Evolutionary conservation across 2,797 vertebrate genomes (phyloP), one percentile per base, ranked within the genome.

Genomic region (Sebastes vulpes): DNA sequence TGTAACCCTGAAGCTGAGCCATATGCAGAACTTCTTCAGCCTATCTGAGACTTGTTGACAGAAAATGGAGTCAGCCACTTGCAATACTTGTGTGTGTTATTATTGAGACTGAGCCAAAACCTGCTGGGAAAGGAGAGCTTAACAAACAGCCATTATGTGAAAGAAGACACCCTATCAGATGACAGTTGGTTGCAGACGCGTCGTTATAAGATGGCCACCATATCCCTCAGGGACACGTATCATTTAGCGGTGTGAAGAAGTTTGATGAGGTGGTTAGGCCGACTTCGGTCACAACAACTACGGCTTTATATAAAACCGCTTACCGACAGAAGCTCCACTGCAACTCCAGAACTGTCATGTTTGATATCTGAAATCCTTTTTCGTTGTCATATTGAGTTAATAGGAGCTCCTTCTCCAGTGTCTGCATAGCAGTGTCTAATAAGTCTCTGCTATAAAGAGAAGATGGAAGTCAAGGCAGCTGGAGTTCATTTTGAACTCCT

Each of bases 11-110:
- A 95, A 95, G 96, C 67, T 20, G 63, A 54, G 48, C 75, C 73
- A 73, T 32, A 75, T 57, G 82, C 74, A 90, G 76, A 86, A 87
- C 72, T 74, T 80, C 76, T 82, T 65, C 32, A 94, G 95, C 93
- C 95, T 46, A 66, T 86, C 79, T 86, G 94, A 96, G 96, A 95
- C 93, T 21, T 92, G 93, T 61, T 50, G 90, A 90, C 83, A 32
- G 65, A 93, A 96, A 97, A 96, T 75, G 32, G 90, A 93, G 95
- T 96, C 95, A 94, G 96, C 95, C 95, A 91, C 65, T 54, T 75
- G 94, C 95, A 97, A 94, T 93, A 94, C 95, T 95, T 92, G 96
- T 94, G 95, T 95, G 95, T 96, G 95, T 93, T 94, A 59, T 90
- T 95, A 74, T 92, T 94, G 90, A 72, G 52, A 23, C 16, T 2